Percentiles rank a stretch among this genome's conserved stretches.
Conservation (phyloP, 2,113 vertebrate genomes). For the Pterocles orientalis region DNA sequence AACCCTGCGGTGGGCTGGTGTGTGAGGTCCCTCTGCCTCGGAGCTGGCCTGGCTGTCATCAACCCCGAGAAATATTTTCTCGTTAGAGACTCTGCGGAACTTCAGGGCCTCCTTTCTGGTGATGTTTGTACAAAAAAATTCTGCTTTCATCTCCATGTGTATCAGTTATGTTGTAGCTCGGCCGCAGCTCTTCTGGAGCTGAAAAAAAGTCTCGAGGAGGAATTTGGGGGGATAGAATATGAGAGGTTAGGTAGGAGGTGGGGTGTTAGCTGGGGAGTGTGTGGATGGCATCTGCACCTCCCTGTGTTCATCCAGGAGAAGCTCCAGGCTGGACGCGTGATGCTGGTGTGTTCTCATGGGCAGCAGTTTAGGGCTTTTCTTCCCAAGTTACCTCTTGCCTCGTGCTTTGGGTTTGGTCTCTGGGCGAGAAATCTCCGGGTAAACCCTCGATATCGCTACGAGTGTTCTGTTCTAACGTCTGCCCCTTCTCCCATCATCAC, state of each 20-base stretch:
- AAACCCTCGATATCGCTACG: rapidly evolving
- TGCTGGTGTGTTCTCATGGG: rapidly evolving
- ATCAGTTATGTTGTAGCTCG: background rate
- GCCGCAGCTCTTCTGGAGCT: background rate
- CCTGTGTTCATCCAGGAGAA: rapidly evolving
- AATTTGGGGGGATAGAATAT: background rate
- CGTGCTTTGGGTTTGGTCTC: background rate
- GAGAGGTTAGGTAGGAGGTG: background rate
- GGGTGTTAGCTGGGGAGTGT: background rate
- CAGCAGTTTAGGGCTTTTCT: background rate
- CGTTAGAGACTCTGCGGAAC: background rate
- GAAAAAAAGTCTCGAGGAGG: background rate
- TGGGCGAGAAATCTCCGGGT: background rate
- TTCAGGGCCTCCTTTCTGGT: constrained; percentile 1
- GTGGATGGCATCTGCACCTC: background rate
- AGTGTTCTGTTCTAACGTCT: background rate
- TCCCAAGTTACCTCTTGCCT: background rate
- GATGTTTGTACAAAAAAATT: background rate
- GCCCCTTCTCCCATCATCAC: background rate
- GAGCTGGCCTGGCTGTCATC: background rate
- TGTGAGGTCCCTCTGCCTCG: background rate
- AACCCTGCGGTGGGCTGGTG: rapidly evolving
- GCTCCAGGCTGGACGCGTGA: rapidly evolving
- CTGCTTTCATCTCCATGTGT: background rate
- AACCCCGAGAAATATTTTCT: background rate